A percentile compares a stretch with the other conserved stretches of the same genome.
Evolutionary conservation across 2,888 invertebrate species (phyloP).

Genomic region (Teinopalpus imperialis): DNA sequence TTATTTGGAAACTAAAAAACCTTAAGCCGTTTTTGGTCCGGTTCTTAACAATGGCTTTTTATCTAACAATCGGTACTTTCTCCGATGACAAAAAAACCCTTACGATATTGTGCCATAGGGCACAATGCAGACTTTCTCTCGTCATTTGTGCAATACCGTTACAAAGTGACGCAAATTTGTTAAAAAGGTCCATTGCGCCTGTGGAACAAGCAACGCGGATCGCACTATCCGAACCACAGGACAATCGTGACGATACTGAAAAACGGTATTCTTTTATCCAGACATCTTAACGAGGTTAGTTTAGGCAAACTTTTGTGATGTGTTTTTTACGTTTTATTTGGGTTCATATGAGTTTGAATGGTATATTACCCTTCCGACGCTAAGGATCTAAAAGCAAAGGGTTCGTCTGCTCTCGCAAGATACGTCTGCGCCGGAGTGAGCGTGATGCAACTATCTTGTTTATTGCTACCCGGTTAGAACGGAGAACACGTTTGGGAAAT

Average conservation of each 20-base stretch:
- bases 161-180: slow-evolving; percentile 33
- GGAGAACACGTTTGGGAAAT: slow-evolving; percentile 77
- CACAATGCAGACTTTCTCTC: slow-evolving; percentile 67
- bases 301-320: slow-evolving; percentile 81
- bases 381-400: slow-evolving; percentile 50
- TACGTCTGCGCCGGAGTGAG: slow-evolving; percentile 70
- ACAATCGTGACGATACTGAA: slow-evolving; percentile 79
- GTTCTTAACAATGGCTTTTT: slow-evolving; percentile 64
- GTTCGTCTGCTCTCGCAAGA: slow-evolving; percentile 58
- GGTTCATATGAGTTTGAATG: slow-evolving; percentile 71
- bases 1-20: slow-evolving; percentile 69
- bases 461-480: slow-evolving; percentile 53
- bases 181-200: slow-evolving; percentile 46
- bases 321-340: slow-evolving; percentile 71
- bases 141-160: slow-evolving; percentile 54
- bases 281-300: slow-evolving; percentile 81
- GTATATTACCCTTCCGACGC: slow-evolving; percentile 63
- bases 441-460: slow-evolving; percentile 65
- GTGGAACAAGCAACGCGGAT: slow-evolving; percentile 55
- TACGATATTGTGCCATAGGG: slow-evolving; percentile 48
- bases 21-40: slow-evolving; percentile 53
- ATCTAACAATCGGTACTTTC: slow-evolving; percentile 68
- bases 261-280: slow-evolving; percentile 80
- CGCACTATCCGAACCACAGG: slow-evolving; percentile 76
- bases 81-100: slow-evolving; percentile 60